Evolutionary conservation across 2,888 invertebrate genomes (phyloP).

Genomic region (Taenaris catops): DNA sequence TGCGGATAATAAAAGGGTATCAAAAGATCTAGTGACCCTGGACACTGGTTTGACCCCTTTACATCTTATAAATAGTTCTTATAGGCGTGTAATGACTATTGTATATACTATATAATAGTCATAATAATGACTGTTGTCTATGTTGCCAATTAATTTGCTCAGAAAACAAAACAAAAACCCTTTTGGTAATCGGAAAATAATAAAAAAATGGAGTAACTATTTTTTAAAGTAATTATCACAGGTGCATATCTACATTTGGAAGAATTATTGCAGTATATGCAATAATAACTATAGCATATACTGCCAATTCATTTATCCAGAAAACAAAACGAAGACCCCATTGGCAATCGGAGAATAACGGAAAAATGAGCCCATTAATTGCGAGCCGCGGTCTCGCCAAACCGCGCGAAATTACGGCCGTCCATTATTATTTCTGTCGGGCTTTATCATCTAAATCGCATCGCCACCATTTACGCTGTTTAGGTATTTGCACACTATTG

Average conservation of each 20-base stretch:
- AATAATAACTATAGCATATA: background rate
- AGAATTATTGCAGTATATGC: no score
- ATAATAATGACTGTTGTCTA: background rate
- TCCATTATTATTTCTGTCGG: conserved; percentile 67
- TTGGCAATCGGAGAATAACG: no score
- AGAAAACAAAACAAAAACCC: conserved; percentile 17
- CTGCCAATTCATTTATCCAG: background rate
- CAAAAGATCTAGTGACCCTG: no score
- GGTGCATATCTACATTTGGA: no score
- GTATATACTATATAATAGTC: no score
- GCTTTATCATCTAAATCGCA: conserved; percentile 79
- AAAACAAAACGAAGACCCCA: conserved; percentile 18
- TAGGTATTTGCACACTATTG: conserved; percentile 80
- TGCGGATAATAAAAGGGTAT: no score
- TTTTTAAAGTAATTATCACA: no score
- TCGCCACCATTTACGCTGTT: conserved; percentile 73
- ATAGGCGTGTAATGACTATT: no score
- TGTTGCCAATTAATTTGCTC: background rate
- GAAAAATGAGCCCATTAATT: conserved; percentile 26
- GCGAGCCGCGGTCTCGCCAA: conserved; percentile 38
- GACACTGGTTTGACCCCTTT: no score
- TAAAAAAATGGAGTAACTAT: conserved; percentile 20
- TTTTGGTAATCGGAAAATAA: no score
- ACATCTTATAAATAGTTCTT: no score
- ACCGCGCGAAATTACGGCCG: conserved; percentile 52